Percentiles rank a stretch among this genome's conserved stretches.
phyloP scores from a whole-genome alignment of 2,113 vertebrate species.

The Ornithorhynchus anatinus region DNA sequence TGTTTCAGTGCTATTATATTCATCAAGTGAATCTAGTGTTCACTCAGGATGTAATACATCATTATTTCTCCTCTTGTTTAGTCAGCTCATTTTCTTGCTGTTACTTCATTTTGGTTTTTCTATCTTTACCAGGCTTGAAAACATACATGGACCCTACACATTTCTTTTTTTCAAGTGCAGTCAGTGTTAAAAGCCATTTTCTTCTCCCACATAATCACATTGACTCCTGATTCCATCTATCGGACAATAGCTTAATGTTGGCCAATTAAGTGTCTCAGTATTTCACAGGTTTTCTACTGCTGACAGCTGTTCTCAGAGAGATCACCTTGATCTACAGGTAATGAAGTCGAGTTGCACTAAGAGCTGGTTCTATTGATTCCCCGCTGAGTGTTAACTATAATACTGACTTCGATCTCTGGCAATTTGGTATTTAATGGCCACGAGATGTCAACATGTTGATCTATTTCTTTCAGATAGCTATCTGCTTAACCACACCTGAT shows the following conservation, averaged over 20 bases:
- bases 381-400: not conserved
- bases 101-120: slow-evolving; percentile 5
- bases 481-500: not conserved
- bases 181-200: slow-evolving; percentile 9
- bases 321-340: not conserved
- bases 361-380: not conserved
- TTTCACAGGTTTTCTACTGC: not conserved
- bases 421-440: not conserved
- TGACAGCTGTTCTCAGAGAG: not conserved
- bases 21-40: too few species aligned
- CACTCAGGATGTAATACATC: too few species aligned
- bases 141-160: not conserved
- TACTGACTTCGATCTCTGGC: not conserved
- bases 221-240: slow-evolving; percentile 18
- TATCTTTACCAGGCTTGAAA: not conserved
- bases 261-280: not conserved
- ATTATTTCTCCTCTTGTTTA: slow-evolving; percentile 13
- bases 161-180: slow-evolving; percentile 15
- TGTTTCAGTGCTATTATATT: too few species aligned
- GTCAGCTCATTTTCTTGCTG: slow-evolving; percentile 11
- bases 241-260: not conserved
- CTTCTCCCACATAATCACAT: not conserved
- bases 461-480: too few species aligned
- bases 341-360: not conserved
- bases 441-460: not conserved